Evolutionary conservation across 1,140 invertebrate genomes (phyloP), one percentile per base, ranked within the genome.

Genomic region (Brachionus rubens): DNA sequence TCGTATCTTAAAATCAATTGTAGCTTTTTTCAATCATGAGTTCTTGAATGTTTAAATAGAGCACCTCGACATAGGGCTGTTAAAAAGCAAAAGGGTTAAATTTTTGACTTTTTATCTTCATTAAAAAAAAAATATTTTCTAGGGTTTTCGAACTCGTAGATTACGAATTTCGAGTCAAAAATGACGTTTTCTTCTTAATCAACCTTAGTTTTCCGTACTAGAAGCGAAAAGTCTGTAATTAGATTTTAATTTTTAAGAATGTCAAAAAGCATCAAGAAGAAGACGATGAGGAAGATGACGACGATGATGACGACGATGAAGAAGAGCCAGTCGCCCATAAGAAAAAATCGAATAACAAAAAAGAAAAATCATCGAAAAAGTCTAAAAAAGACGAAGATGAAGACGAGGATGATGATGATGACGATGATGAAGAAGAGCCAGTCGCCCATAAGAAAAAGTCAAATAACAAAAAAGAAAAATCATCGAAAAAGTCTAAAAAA

Each of bases 251-350:
- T 5, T 5, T 3, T 36, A 9, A 36, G 3, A 36, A 36, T 36
- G 33, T 5, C 33, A 36, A 59, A 59, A 36, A 59, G 26, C 79
- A 80, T 70, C 80, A 82, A 76, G 80, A 81, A 76, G 78, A 75
- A 54, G 79, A 82, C 33, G 76, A 75, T 19, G 80, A 82, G 76
- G 80, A 65, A 43, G 59, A 43, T 21, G 21, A 36, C 43, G 16
- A 65, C 19, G 36, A 65, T 65, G 30, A 65, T 30, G 77, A 46
- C n/a, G 43, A 46, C 14, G 43, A 46, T 3, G 43, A 46, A 3
- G 43, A 46, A 7, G 43, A 36, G 33, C 3, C 3, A 36, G 33
- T 36, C 9, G 3, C 33, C 19, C 5, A 62, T 19, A 19, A 62
- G 80, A 78, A 40, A 80, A 80, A 79, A 78, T 19, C 3, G 4